Conservation (phyloP, 2,888 invertebrate genomes). For the Sphaerophoria rueppellii region DNA sequence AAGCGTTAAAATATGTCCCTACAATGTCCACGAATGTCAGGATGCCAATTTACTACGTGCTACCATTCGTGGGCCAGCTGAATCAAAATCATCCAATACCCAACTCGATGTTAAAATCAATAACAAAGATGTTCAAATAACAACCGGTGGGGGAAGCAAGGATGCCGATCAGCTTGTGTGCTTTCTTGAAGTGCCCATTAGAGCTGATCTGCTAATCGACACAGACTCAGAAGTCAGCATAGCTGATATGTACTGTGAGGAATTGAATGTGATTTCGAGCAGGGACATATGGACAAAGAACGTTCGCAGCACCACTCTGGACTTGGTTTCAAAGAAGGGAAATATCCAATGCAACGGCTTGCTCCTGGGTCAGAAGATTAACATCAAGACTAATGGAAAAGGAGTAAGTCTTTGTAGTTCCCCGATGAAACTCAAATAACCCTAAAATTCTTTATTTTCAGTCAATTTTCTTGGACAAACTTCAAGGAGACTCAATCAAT, state of each 20-base stretch:
- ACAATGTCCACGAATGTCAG: conserved; percentile 66
- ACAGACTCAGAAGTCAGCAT: conserved; percentile 75
- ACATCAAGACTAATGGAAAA: conserved; percentile 76
- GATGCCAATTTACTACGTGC: conserved; percentile 66
- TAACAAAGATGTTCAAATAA: conserved; percentile 60
- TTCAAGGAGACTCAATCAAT: conserved; percentile 78
- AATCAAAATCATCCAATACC: conserved; percentile 32
- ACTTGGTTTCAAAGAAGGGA: conserved; percentile 77
- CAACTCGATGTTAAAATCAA: conserved; percentile 55
- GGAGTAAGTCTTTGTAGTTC: conserved; percentile 74
- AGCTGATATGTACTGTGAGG: conserved; percentile 77
- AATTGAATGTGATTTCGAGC: conserved; percentile 75
- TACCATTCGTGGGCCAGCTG: conserved; percentile 36
- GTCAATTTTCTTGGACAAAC: conserved; percentile 79
- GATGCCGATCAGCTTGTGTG: conserved; percentile 54
- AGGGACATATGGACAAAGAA: conserved; percentile 77
- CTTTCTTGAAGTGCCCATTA: conserved; percentile 78
- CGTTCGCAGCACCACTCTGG: conserved; percentile 77
- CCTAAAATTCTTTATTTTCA: conserved; percentile 62
- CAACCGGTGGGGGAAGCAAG: conserved; percentile 23
- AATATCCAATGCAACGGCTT: conserved; percentile 78
- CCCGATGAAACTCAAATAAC: too few species aligned
- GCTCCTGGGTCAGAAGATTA: conserved; percentile 77
- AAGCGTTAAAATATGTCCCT: conserved; percentile 63
- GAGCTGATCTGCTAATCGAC: conserved; percentile 77